Base-by-base conservation (phyloP, 2,113 vertebrate genomes). In the Chunga burmeisteri region DNA sequence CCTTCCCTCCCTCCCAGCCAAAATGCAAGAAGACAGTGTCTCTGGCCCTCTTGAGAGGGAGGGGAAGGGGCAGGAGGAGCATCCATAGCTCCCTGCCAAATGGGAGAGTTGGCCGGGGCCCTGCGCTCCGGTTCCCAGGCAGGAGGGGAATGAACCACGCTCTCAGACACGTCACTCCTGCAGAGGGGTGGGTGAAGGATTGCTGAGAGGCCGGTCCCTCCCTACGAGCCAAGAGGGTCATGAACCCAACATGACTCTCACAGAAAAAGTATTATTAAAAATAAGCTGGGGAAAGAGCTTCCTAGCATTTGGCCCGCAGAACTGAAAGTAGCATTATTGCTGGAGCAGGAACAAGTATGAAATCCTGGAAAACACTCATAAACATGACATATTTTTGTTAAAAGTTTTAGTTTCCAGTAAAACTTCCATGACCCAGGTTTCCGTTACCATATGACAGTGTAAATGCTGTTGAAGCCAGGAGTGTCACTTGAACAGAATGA, bases 81-180 rank as follows among this genome's bases (percentile, higher is more conserved):
- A 74, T 1, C 0, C 3, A 52, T 72, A 90, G n/a, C 16, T 90
- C 50, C 34, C 59, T 94, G 92, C 65, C 91, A 94, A 90, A 29
- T 22, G 0, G 1, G 7, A 59, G 56, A 44, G 68, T 30, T 2
- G 6, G 8, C 1, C 0, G 0, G 4, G 8, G 34, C 12, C 25
- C 16, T 0, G 1, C 0, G 2, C 40, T 65, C 49, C 66, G 25
- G 47, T 82, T 96, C 90, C 87, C 87, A 94, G 73, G 74, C 68
- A 47, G 59, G 6, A 70, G 20, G 21, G 7, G n/a, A 46, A 3
- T 0, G 4, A 85, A 66, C 7, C 25, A 42, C 0, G 0, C 3
- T 93, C 61, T 81, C 61, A 84, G 50, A 70, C 58, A 42, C 3
- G 1, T 46, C 53, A 9, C 17, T 67, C 16, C 40, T 70, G 21